Conservation (phyloP, 2,113 vertebrate species). For the Halichoerus grypus region DNA sequence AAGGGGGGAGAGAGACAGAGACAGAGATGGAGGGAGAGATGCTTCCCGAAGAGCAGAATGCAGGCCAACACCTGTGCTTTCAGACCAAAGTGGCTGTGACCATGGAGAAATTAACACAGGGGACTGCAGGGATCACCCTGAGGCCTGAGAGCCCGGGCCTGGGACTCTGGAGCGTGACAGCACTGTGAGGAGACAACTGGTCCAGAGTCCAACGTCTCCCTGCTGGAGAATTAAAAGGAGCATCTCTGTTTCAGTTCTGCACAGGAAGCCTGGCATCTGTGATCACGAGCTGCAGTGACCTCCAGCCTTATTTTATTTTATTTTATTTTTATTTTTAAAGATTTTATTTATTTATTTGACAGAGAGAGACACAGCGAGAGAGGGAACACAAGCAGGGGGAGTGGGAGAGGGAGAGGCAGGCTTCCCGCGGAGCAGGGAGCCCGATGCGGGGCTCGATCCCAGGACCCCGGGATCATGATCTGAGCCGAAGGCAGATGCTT, state of each 20-base stretch:
- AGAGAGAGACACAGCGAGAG: no score
- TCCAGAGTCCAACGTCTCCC: neutral
- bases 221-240: neutral
- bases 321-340: no score
- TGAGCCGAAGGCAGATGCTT: no score
- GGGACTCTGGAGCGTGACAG: neutral
- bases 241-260: neutral
- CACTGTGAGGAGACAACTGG: neutral
- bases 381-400: no score
- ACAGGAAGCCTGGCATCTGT: neutral
- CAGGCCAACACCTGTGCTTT: neutral
- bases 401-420: no score
- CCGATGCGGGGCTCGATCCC: no score
- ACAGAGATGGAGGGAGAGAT: neutral
- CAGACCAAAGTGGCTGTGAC: neutral
- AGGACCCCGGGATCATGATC: no score
- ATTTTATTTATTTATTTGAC: no score
- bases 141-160: accelerated
- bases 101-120: neutral
- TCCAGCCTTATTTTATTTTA: neutral
- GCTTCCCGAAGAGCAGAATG: neutral
- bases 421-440: no score
- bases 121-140: neutral
- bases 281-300: neutral
- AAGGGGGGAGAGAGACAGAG: no score